These are phyloP conservation scores for Campylorhamphus procurvoides DNA, from an alignment of 2,113 vertebrate genomes.

Conservation along the genomic window DNA sequence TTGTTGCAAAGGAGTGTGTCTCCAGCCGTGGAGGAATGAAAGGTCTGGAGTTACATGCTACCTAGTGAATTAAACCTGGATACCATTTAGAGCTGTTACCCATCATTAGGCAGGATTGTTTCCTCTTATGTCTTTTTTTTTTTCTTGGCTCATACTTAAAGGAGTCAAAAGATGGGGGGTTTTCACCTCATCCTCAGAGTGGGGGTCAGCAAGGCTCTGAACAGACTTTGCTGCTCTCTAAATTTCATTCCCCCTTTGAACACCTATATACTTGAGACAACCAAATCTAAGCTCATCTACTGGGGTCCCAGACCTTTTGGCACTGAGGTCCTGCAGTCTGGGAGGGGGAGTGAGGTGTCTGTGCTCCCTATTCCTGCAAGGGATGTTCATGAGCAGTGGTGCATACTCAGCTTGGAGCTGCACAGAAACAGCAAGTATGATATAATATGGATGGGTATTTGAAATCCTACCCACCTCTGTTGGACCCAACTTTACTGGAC, in stretches of 20 bases:
- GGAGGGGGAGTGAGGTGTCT: neutral
- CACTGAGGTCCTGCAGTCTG: neutral
- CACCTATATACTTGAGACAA: neutral
- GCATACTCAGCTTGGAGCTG: neutral
- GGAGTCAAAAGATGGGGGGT: neutral
- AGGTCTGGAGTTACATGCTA: neutral
- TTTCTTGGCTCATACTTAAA: neutral
- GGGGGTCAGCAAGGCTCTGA: neutral
- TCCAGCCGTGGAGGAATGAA: neutral
- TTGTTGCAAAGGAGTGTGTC: neutral
- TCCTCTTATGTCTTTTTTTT: neutral
- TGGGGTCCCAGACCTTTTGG: neutral
- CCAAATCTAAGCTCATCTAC: neutral
- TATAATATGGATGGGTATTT: fast-evolving
- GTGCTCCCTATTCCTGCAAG: neutral
- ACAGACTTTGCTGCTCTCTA: neutral
- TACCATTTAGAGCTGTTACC: neutral
- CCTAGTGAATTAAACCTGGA: neutral
- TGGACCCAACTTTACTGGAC: neutral
- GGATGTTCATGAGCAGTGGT: too few species aligned
- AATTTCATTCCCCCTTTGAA: neutral
- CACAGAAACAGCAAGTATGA: neutral
- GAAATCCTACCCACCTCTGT: neutral
- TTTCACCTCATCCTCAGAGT: neutral
- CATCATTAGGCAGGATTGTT: neutral